Evolutionary conservation across 2,888 invertebrate genomes (phyloP), one percentile per base, ranked within the genome.

Genomic region (Stenichneumon culpator): DNA sequence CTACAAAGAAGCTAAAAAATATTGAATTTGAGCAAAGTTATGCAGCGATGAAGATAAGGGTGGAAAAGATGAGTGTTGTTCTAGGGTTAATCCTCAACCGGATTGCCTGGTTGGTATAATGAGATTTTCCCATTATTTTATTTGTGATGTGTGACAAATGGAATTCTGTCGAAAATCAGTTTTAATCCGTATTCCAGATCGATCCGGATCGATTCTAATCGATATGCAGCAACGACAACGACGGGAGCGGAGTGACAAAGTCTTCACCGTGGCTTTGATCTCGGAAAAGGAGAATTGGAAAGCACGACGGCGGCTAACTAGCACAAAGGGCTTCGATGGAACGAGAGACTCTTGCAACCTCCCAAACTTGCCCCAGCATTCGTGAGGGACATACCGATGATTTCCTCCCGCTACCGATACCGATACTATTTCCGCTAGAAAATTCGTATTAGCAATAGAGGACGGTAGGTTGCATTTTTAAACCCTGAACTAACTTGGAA

Each of bases 201-300:
- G 16, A 28, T 25, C 14, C 28, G 3, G 11, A 28, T 25, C 6
- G 25, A 63, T 57, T 9, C 22, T 14, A 7, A 57, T 57, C 52
- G 22, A 68, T 19, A 25, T 67, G 67, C 16, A 28, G 39, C 50
- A 19, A 73, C 54, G 68, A 39, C 14, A 19, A 60, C 19, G 57
- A 25, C 47, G 52, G 32, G 36, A 82, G 52, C 47, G 65, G 57
- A 74, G 68, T 70, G 83, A 60, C 70, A 77, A 86, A 69, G 68
- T 83, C 73, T 28, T 79, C 52, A 72, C 16, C 72, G 63, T 68
- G 80, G 84, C 91, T 92, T 92, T 92, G 91, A 92, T 91, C 91
- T 90, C 79, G 73, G 78, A 84, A 79, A 75, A 83, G 78, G 63
- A 75, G 87, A 86, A 89, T 88, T 86, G 83, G 86, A 87, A 88